Evolutionary conservation across 2,888 invertebrate species (phyloP), one percentile per base, ranked within the genome.

Genomic region (Alloscopus bannaensis): DNA sequence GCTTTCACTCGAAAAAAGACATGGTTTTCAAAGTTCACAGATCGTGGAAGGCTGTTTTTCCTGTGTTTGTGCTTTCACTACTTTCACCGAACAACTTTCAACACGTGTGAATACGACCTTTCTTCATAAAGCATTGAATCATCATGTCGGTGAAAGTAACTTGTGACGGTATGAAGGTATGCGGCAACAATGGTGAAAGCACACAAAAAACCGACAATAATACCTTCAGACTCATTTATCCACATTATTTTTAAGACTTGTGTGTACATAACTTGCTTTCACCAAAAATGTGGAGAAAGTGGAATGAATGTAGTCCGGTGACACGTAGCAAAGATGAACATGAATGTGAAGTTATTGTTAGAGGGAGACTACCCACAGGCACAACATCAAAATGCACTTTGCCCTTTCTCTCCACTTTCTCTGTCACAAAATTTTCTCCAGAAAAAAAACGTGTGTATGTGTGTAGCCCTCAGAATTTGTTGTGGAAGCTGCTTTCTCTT

Each of bases 371-470:
- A 83, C 85, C 85, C 85, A 83, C 83, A 76, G 84, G 85, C 84
- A 84, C 81, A 84, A 85, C 85, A 85, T 84, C 83, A 84, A 85
- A 85, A 84, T 83, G 82, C 85, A 84, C 85, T 84, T 84, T 84
- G 78, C 76, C 83, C 82, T 81, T 80, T 83, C 79, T 83, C 77
- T 83, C 83, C 80, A 62, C 55, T 75, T 65, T 69, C 76, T 60
- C 16, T 47, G 47, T 59, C 52, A 52, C 24, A 29, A 13, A 36
- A 36, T n/a, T n/a, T n/a, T n/a, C n/a, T n/a, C n/a, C n/a, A n/a
- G n/a, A n/a, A n/a, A n/a, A n/a, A n/a, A n/a, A 36, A 36, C 36
- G 36, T 45, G 18, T 16, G 8, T n/a, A n/a, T n/a, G n/a, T n/a
- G n/a, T n/a, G n/a, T n/a, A n/a, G n/a, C n/a, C n/a, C n/a, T n/a